These are phyloP conservation scores for Eumeta japonica DNA, from an alignment of 1,140 invertebrate species.

Conservation along the genomic window DNA sequence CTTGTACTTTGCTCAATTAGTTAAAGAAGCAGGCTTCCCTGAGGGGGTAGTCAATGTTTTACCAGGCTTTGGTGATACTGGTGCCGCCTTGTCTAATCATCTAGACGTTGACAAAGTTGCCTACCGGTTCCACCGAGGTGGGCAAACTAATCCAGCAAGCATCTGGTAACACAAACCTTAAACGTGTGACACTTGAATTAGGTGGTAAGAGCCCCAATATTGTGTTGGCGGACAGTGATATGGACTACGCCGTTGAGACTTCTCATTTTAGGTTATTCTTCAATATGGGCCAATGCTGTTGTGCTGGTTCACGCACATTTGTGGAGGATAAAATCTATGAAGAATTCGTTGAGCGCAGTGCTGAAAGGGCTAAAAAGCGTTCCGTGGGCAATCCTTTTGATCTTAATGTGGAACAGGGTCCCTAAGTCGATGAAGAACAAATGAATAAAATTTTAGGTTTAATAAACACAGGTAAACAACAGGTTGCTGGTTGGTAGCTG, in stretches of 20 bases:
- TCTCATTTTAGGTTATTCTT: constrained; percentile 83
- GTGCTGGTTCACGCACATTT: constrained; percentile 79
- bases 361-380: constrained; percentile 76
- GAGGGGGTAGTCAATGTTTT: constrained; percentile 86
- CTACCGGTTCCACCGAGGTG: constrained; percentile 83
- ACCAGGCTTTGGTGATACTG: constrained; percentile 85
- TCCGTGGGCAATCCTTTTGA: constrained; percentile 91
- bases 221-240: constrained; percentile 64
- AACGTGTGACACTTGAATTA: constrained; percentile 67
- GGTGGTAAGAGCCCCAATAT: constrained; percentile 71
- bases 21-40: constrained; percentile 80
- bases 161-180: constrained; percentile 64
- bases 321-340: constrained; percentile 94
- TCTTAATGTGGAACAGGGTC: constrained; percentile 80
- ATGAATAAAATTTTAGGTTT: constrained; percentile 80
- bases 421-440: constrained; percentile 85
- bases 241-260: constrained; percentile 76
- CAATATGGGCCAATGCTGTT: constrained; percentile 76
- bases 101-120: constrained; percentile 75
- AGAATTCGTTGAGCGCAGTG: constrained; percentile 88
- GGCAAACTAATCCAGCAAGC: constrained; percentile 63
- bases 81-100: constrained; percentile 79
- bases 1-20: constrained; percentile 82
- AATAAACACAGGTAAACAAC: constrained; percentile 81
- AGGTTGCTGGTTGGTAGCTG: constrained; percentile 87